Evolutionary conservation across 2,797 vertebrate genomes (phyloP), one percentile per base, ranked within the genome.

Genomic region (Eutrigla gurnardus): DNA sequence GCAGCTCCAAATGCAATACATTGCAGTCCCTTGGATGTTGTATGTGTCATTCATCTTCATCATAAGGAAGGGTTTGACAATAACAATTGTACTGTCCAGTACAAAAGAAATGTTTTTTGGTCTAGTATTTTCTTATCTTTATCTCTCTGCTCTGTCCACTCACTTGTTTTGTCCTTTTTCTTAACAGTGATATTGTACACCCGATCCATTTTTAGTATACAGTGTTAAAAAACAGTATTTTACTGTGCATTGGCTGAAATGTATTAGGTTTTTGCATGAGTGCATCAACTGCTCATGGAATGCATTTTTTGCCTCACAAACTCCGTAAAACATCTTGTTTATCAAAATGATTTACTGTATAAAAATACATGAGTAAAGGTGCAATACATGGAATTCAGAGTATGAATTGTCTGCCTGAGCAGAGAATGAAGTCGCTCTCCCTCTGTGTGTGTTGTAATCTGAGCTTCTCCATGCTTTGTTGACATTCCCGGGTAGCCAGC

Each of bases 41-140:
- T 79, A 33, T 81, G 32, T 65, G 66, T 82, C 77, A 82, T 89
- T 86, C 53, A 80, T 92, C 80, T 82, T 79, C 68, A 83, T 89
- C 72, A 85, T 83, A 78, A 75, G 75, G 83, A 88, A 64, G 69
- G 60, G 47, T 74, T 64, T 80, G 70, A 82, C 78, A 82, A 76
- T 65, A 77, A 77, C 72, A 65, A 74, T 70, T 70, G 75, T 74
- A 72, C 63, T 75, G 57, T 87, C 67, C 67, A 65, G 55, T 65
- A 63, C 18, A 32, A 14, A 79, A 78, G 75, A 39, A 53, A 25
- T 25, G 25, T 25, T 49, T 81, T 70, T 76, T 42, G 18, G 54
- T 75, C 57, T 68, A 63, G 79, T 76, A 78, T 84, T 76, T 81
- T 17, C 32, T 67, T 79, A 25, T 64, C 42, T 39, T 72, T 73